Conservation (phyloP, 23 tunicate species). For the Clavelina lepadiformis region DNA sequence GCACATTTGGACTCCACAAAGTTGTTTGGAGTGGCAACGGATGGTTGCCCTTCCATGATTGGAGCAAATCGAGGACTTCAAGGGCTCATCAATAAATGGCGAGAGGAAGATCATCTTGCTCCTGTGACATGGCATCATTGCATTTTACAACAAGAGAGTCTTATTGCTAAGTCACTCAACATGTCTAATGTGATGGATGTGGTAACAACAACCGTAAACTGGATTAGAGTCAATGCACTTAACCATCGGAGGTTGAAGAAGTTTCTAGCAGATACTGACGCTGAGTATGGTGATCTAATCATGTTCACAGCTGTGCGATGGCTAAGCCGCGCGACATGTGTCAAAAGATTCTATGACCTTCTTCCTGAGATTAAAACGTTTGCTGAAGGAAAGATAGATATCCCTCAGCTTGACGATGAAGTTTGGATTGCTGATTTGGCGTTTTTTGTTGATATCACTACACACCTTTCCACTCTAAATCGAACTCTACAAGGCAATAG, state of each 20-base stretch:
- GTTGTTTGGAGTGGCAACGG: slow-evolving; percentile 45
- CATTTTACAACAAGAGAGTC: slow-evolving; percentile 53
- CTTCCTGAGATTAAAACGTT: slow-evolving; percentile 42
- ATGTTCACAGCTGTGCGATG: slow-evolving; percentile 49
- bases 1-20: slow-evolving; percentile 26
- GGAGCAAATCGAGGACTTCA: slow-evolving; percentile 46
- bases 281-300: slow-evolving; percentile 51
- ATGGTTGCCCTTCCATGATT: slow-evolving; percentile 55
- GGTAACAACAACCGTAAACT: slow-evolving; percentile 39
- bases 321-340: slow-evolving; percentile 56
- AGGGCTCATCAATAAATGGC: slow-evolving; percentile 62
- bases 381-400: slow-evolving; percentile 39
- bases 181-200: slow-evolving; percentile 45
- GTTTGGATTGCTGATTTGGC: slow-evolving; percentile 31
- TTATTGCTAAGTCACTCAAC: slow-evolving; percentile 45
- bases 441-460: slow-evolving; percentile 42
- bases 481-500: slow-evolving; percentile 43
- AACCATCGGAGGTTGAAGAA: slow-evolving; percentile 23
- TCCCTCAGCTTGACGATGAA: slow-evolving; percentile 51
- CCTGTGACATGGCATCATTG: slow-evolving; percentile 56
- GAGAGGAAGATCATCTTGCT: slow-evolving; percentile 41
- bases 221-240: slow-evolving; percentile 60
- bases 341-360: slow-evolving; percentile 44
- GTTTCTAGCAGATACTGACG: slow-evolving; percentile 45
- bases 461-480: slow-evolving; percentile 44